phyloP scores from a whole-genome alignment of 2,113 vertebrate species.

The Eublepharis macularius region DNA sequence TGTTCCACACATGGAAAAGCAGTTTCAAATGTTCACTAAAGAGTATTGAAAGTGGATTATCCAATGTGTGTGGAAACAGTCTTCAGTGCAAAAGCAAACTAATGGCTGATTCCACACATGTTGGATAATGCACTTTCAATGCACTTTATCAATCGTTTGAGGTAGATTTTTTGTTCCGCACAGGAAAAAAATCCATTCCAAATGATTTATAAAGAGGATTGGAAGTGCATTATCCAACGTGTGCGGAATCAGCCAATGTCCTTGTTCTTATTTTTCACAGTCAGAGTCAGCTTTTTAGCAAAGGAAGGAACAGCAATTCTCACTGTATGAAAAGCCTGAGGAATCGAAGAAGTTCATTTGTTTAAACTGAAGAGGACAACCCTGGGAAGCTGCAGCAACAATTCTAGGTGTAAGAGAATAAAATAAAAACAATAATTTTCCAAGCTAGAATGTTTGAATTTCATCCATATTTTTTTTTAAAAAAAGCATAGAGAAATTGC shows the following conservation, averaged over 20 bases:
- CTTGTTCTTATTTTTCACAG: background rate
- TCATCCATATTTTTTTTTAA: background rate
- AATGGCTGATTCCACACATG: too few species aligned
- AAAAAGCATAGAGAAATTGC: background rate
- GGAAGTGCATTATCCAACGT: too few species aligned
- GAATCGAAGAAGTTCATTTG: background rate
- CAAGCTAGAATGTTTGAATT: slow-evolving; percentile 20
- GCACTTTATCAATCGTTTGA: too few species aligned
- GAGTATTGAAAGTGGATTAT: too few species aligned
- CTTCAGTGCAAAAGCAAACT: background rate
- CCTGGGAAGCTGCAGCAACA: background rate
- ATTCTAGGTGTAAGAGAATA: background rate
- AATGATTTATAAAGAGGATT: too few species aligned
- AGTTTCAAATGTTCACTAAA: too few species aligned
- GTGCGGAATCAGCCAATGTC: too few species aligned
- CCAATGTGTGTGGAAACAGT: too few species aligned
- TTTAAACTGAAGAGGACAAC: background rate
- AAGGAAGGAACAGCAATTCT: background rate
- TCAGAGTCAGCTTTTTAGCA: background rate
- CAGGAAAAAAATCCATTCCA: too few species aligned
- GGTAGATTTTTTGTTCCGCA: too few species aligned
- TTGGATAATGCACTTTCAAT: too few species aligned
- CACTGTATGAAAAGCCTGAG: background rate
- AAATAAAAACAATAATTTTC: background rate
- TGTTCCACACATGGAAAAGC: too few species aligned